phyloP scores from a whole-genome alignment of 1,140 invertebrate genomes.

The Medauroidea extradentata region DNA sequence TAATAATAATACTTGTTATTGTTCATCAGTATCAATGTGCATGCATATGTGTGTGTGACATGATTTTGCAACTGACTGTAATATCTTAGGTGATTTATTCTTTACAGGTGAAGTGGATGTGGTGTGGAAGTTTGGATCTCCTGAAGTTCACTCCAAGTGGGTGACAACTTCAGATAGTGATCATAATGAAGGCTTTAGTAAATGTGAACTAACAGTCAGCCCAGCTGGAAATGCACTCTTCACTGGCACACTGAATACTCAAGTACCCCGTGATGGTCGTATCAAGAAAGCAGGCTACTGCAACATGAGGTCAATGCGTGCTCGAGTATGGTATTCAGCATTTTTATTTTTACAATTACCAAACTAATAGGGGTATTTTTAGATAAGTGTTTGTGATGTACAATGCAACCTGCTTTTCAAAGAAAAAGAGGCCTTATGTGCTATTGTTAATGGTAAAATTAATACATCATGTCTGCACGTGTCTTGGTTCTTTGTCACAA shows the following conservation, averaged over 20 bases:
- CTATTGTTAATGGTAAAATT: too few relatives aligned
- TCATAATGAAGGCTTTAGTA: conserved; percentile 73
- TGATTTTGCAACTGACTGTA: not conserved
- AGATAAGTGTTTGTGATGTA: too few relatives aligned
- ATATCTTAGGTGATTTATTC: conserved; percentile 12
- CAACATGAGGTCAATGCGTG: conserved; percentile 62
- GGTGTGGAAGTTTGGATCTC: conserved; percentile 58
- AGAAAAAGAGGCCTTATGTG: too few relatives aligned
- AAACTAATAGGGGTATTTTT: too few relatives aligned
- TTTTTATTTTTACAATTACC: conserved; percentile 14
- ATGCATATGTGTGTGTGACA: not conserved
- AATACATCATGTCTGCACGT: too few relatives aligned
- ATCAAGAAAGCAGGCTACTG: conserved; percentile 71
- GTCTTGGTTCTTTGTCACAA: too few relatives aligned
- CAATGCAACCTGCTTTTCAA: too few relatives aligned
- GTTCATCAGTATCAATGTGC: not conserved
- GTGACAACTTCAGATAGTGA: conserved; percentile 70
- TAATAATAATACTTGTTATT: not conserved
- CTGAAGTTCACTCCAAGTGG: conserved; percentile 50
- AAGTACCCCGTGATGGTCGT: conserved; percentile 73
- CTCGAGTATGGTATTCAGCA: conserved; percentile 48
- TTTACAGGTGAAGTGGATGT: conserved; percentile 61
- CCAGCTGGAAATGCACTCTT: conserved; percentile 68
- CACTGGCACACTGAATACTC: conserved; percentile 63
- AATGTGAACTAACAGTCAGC: conserved; percentile 53